These are phyloP conservation scores for Strongylocentrotus purpuratus DNA, from an alignment of 35 echinoderm and acorn worm species.

Conservation along the genomic window DNA sequence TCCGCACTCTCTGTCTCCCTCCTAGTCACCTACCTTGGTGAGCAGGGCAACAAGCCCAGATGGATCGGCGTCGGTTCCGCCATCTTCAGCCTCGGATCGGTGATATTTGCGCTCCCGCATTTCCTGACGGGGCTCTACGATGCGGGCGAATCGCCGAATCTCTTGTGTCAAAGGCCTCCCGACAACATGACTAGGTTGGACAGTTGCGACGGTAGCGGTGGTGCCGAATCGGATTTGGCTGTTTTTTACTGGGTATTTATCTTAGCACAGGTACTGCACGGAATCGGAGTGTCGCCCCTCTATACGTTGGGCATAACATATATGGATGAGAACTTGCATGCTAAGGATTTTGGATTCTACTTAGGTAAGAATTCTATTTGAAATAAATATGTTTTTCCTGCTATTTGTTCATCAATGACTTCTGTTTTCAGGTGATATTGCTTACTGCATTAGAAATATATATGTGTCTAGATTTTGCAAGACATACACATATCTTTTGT, in stretches of 20 bases:
- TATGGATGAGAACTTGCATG: conserved; percentile 56
- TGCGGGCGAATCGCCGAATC: not conserved
- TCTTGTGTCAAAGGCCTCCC: not conserved
- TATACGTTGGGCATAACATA: conserved; percentile 74
- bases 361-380: conserved; percentile 17
- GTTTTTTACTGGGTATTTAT: conserved; percentile 68
- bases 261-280: conserved; percentile 70
- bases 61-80: conserved; percentile 74
- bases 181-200: not conserved
- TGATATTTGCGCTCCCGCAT: conserved; percentile 77
- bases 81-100: conserved; percentile 59
- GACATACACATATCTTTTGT: no score
- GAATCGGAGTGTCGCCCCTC: conserved; percentile 76
- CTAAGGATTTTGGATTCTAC: conserved; percentile 50
- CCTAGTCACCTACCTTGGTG: conserved; percentile 82
- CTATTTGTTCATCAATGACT: no score
- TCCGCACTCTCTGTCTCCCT: conserved; percentile 56
- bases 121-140: conserved; percentile 71
- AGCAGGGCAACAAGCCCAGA: conserved; percentile 70
- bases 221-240: not conserved
- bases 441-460: no score
- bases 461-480: no score
- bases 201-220: not conserved
- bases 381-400: no score
- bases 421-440: no score